These are phyloP conservation scores for Linnaemya tessellans DNA, from an alignment of 2,888 invertebrate species.

Conservation along the genomic window DNA sequence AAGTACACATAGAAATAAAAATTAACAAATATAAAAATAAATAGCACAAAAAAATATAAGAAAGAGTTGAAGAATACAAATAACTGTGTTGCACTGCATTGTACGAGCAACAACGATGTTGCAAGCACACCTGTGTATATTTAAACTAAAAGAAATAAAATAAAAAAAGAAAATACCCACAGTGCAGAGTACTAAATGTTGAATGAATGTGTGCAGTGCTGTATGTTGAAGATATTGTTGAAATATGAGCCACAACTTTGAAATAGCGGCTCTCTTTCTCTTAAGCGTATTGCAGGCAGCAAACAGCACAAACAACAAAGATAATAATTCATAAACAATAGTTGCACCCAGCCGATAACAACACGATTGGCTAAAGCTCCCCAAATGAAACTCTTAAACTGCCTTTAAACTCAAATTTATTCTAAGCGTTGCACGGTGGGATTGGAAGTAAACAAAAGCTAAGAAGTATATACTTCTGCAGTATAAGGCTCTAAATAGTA, in stretches of 20 bases:
- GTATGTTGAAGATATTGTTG: conserved; percentile 11
- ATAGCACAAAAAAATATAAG: too few species aligned
- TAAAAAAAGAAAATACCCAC: conserved; percentile 34
- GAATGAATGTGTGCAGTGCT: background rate
- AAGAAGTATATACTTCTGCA: too few species aligned
- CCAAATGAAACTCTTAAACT: conserved; percentile 31
- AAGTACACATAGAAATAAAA: conserved; percentile 16
- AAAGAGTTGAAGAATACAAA: conserved; percentile 50
- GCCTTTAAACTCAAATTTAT: conserved; percentile 23
- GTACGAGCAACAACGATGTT: conserved; percentile 13
- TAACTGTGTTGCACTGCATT: conserved; percentile 53
- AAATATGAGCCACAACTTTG: conserved; percentile 40
- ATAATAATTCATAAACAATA: conserved; percentile 45
- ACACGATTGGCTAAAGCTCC: conserved; percentile 44
- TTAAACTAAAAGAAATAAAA: conserved; percentile 36
- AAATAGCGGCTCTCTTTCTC: conserved; percentile 56
- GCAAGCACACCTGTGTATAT: conserved; percentile 71
- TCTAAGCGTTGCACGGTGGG: conserved; percentile 19
- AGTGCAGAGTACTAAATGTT: conserved; percentile 37
- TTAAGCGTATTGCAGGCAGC: conserved; percentile 4
- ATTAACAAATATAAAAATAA: conserved; percentile 41
- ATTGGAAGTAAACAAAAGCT: background rate
- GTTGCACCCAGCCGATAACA: conserved; percentile 13
- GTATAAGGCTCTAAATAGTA: too few species aligned
- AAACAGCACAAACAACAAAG: conserved; percentile 26